These are phyloP conservation scores for Albula glossodonta DNA, from an alignment of 2,113 vertebrate species.

Conservation along the genomic window DNA sequence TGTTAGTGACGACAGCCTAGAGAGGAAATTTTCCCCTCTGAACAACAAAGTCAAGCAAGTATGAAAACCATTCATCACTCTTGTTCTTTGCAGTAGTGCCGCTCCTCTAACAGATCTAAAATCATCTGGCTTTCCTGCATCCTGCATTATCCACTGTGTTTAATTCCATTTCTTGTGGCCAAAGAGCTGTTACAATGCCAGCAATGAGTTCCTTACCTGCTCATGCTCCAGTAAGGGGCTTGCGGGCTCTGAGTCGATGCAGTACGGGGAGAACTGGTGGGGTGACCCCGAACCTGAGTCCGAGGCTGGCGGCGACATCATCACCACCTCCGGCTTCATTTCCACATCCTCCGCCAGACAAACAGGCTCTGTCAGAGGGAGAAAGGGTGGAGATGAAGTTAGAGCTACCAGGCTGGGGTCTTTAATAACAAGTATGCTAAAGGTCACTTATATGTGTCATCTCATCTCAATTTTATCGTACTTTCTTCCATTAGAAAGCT, in stretches of 20 bases:
- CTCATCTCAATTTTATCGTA: not conserved
- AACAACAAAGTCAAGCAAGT: not conserved
- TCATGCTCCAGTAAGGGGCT: slow-evolving; percentile 91
- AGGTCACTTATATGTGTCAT: not conserved
- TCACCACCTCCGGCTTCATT: slow-evolving; percentile 84
- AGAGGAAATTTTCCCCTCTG: not conserved
- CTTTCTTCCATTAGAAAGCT: not conserved
- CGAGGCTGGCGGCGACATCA: slow-evolving; percentile 95
- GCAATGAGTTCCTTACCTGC: slow-evolving; percentile 68
- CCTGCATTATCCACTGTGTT: not conserved
- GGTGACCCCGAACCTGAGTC: slow-evolving; percentile 89
- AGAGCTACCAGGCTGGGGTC: not conserved
- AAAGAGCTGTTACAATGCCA: too few relatives aligned
- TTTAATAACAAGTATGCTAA: not conserved
- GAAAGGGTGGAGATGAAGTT: not conserved
- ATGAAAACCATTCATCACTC: not conserved
- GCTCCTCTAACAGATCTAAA: not conserved
- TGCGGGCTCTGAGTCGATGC: slow-evolving; percentile 92
- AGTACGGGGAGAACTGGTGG: slow-evolving; percentile 90
- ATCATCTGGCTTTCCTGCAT: too few relatives aligned
- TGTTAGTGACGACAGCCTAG: too few relatives aligned
- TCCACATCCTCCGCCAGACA: slow-evolving; percentile 76
- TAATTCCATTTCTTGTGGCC: too few relatives aligned
- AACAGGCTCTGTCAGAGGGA: slow-evolving; percentile 51
- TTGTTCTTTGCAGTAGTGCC: not conserved